phyloP scores from a whole-genome alignment of 2,888 invertebrate species.

The Pimpla rufipes region DNA sequence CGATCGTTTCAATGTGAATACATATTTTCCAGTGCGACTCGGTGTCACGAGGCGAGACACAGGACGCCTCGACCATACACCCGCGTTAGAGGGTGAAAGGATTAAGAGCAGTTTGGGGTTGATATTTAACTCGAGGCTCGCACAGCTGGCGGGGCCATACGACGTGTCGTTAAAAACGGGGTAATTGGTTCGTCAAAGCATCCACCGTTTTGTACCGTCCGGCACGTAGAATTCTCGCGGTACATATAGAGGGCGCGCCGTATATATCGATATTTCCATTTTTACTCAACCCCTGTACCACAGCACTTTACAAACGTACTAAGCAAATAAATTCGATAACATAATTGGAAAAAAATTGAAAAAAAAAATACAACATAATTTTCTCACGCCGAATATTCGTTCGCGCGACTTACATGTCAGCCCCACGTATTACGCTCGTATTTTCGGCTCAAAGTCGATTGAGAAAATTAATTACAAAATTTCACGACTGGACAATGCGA shows the following conservation, averaged over 20 bases:
- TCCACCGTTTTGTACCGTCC: slow-evolving; percentile 69
- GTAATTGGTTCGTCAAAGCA: slow-evolving; percentile 81
- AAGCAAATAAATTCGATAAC: too few species aligned
- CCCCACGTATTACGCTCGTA: neutral
- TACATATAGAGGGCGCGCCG: neutral
- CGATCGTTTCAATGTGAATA: slow-evolving; percentile 15
- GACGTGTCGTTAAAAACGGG: slow-evolving; percentile 79
- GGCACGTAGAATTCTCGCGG: slow-evolving; percentile 17
- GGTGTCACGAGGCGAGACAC: slow-evolving; percentile 28
- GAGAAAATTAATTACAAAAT: slow-evolving; percentile 45
- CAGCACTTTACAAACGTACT: too few species aligned
- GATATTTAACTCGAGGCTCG: slow-evolving; percentile 78
- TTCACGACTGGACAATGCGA: slow-evolving; percentile 23
- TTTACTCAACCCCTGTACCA: too few species aligned
- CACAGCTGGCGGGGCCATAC: slow-evolving; percentile 76
- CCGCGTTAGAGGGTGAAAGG: slow-evolving; percentile 62
- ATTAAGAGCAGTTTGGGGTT: slow-evolving; percentile 78
- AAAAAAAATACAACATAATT: too few species aligned
- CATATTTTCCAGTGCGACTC: slow-evolving; percentile 41
- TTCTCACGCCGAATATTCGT: too few species aligned
- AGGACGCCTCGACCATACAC: slow-evolving; percentile 31
- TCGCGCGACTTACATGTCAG: neutral
- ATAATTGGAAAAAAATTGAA: too few species aligned
- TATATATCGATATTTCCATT: neutral
- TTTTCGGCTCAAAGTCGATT: too few species aligned